Base-by-base conservation (phyloP, 2,797 vertebrate species). In the Cygnus olor region DNA sequence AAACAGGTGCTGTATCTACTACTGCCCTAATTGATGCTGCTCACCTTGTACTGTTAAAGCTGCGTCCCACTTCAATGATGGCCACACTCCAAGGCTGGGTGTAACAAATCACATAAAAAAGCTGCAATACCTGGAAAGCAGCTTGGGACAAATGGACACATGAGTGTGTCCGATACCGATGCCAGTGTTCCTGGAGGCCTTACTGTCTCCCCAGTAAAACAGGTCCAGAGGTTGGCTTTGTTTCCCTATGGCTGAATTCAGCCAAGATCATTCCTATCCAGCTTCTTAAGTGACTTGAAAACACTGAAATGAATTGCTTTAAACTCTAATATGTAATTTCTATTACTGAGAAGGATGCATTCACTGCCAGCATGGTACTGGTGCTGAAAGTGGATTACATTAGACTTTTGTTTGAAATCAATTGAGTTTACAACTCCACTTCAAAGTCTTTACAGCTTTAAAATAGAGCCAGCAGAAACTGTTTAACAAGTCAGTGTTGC, bases 331-430 rank as follows among this genome's bases (percentile, higher is more conserved):
- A 94, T 82, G 71, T 95, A 93, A 95, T 96, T 96, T 94, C 78
- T 84, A 4, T 94, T 87, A 90, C 93, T 42, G 21, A 86, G 77
- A 79, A 94, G 66, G 70, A 45, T 74, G 88, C 66, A 91, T 96
- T 91, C 80, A 68, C 56, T 88, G 93, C 95, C 94, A 96, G 88
- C 85, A 24, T 89, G 94, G 89, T 91, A 88, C 74, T 91, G 89
- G 74, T 95, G 93, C 94, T 94, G 95, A 95, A 96, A 97, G 95
- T 94, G 95, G 96, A 95, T 97, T 96, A 94, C 95, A 96, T 97
- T 96, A 93, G 68, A 85, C 91, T 94, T 96, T 97, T 96, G 95
- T 97, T 90, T 94, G 93, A 94, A 96, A 95, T 95, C 91, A 97
- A 56, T 91, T 93, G 96, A 94, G 94, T 96, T 97, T 96, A 96